These are phyloP conservation scores for Xiphias gladius DNA, from an alignment of 2,113 vertebrate species.

Conservation along the genomic window DNA sequence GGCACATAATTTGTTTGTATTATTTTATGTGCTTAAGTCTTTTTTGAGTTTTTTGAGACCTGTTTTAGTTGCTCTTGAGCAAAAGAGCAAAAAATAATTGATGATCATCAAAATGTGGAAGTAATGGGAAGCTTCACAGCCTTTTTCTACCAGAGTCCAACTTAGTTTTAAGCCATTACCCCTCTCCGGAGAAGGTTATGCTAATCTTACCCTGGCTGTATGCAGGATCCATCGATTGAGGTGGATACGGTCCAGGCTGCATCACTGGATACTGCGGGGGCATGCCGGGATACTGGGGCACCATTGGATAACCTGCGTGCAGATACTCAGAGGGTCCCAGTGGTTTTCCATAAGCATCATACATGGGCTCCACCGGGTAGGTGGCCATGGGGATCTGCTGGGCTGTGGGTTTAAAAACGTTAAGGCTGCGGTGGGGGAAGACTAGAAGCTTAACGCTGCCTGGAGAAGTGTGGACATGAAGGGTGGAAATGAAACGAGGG, in stretches of 20 bases:
- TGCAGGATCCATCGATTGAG: constrained; percentile 73
- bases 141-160: not conserved
- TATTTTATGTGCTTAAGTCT: no score
- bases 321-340: constrained; percentile 78
- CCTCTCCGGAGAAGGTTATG: not conserved
- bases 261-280: constrained; percentile 84
- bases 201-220: constrained; percentile 80
- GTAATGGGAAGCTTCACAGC: not conserved
- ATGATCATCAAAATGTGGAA: not conserved
- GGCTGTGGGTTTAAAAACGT: constrained; percentile 70
- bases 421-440: not conserved
- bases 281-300: constrained; percentile 81
- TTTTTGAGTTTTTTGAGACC: no score
- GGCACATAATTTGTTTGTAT: no score
- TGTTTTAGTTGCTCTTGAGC: no score
- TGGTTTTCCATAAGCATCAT: constrained; percentile 85
- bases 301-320: constrained; percentile 80
- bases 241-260: constrained; percentile 77
- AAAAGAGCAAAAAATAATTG: not conserved
- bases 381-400: constrained; percentile 91
- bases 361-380: constrained; percentile 87
- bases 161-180: not conserved
- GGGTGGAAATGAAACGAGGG: not conserved
- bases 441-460: not conserved
- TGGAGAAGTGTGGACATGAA: not conserved